Percentiles rank a stretch among this genome's conserved stretches.
Conservation (phyloP, 2,113 vertebrate species). For the Bubo scandiacus region DNA sequence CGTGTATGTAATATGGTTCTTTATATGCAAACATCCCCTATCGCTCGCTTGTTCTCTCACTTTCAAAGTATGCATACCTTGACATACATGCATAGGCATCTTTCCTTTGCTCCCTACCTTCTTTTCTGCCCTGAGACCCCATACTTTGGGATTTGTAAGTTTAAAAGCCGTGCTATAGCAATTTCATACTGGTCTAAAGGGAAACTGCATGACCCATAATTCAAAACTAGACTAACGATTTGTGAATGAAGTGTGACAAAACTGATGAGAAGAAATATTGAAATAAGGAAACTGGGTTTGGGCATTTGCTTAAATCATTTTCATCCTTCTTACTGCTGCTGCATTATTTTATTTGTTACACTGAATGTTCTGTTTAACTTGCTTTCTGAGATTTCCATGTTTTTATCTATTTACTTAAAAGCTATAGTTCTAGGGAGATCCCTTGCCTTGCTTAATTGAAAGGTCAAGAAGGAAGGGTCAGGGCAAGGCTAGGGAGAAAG, state of each 20-base stretch:
- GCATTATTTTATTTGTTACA: neutral
- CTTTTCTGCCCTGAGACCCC: neutral
- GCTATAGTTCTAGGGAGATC: neutral
- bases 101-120: neutral
- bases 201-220: neutral
- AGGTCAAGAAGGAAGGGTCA: neutral
- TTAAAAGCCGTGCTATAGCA: neutral
- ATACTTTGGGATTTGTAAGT: neutral
- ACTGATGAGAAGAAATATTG: neutral
- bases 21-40: neutral
- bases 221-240: neutral
- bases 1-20: neutral
- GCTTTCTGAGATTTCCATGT: neutral
- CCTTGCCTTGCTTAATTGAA: neutral
- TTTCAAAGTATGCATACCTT: neutral
- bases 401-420: neutral
- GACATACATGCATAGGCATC: neutral
- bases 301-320: neutral
- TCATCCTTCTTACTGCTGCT: neutral
- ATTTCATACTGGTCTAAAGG: neutral
- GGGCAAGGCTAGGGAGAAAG: neutral
- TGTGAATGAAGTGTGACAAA: neutral
- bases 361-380: neutral
- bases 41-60: rapidly evolving
- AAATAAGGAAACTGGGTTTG: neutral